Evolutionary conservation across 2,113 vertebrate species (phyloP).

Genomic region (Cryptotis parvus): DNA sequence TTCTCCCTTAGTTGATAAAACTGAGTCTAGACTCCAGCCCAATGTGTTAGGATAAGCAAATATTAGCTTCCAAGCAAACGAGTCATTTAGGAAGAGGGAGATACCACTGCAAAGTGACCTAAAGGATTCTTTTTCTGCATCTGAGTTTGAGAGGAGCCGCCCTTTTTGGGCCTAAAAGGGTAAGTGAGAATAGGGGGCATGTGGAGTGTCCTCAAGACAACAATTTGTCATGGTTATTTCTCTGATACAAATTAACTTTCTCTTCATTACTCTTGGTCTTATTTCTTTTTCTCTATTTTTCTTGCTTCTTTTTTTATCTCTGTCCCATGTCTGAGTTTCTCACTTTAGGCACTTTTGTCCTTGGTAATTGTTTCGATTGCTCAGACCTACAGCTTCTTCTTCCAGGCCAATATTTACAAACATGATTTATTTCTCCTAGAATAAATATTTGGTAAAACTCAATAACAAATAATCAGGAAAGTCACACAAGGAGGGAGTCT

Average conservation of each 20-base stretch:
- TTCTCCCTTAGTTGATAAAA: background rate
- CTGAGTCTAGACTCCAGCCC: background rate
- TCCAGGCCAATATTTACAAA: background rate
- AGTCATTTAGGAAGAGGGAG: too few relatives aligned
- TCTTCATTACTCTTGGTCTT: background rate
- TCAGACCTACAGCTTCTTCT: too few relatives aligned
- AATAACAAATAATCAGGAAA: background rate
- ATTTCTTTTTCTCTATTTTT: background rate
- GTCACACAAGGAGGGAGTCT: background rate
- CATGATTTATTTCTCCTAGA: background rate
- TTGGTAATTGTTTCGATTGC: background rate
- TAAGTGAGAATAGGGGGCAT: background rate
- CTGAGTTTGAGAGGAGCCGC: background rate
- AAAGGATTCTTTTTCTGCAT: background rate
- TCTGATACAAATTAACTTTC: background rate
- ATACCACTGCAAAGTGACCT: too few relatives aligned
- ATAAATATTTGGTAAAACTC: background rate
- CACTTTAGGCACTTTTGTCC: background rate
- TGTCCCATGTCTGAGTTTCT: background rate
- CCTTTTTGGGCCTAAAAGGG: background rate
- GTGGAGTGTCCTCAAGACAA: too few relatives aligned
- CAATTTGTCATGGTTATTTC: background rate
- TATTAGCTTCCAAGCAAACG: too few relatives aligned
- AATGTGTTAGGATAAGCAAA: background rate
- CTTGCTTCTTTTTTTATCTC: background rate